Evolutionary conservation across 2,113 vertebrate genomes (phyloP), one percentile per base, ranked within the genome.

Genomic region (Eublepharis macularius): DNA sequence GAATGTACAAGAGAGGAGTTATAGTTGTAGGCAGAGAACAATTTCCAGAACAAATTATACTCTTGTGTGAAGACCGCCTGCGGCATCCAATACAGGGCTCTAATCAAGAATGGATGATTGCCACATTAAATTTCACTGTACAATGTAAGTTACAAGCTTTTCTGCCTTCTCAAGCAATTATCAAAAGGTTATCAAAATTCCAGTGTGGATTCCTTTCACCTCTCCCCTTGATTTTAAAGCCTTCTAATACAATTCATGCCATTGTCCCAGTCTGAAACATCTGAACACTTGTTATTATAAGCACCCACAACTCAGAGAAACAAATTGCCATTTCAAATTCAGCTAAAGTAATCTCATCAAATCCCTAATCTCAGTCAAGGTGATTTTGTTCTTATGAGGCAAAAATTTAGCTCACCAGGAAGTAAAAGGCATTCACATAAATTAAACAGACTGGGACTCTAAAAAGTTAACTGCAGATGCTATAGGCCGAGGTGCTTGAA

Each of bases 121-220:
- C 0, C 0, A 78, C 34, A 57, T 78, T 47, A 80, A 73, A 81
- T 75, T 88, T 89, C 86, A 72, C 24, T 43, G 54, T 69, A 43
- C 8, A 72, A 47, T 32, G 70, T 3, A 36, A 89, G 68, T 74
- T 79, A 68, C 81, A 91, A 86, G n/a, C 36, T 87, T 87, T 91
- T 29, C 73, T 88, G 63, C 60, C 74, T 94, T 91, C 88, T 85
- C 88, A 92, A 88, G 54, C 43, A 88, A 91, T 91, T 92, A 93
- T 85, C 72, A 57, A 90, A 88, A 88, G 65, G 76, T 85, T 91
- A 87, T 39, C 80, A 90, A 16, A 86, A 90, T 84, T 80, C 60
- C 24, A 86, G 11, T 32, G 85, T 43, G 41, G 80, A 70, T 76
- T 87, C 68, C 6, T 41, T 70, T 82, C 76, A 26, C 29, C n/a